Evolutionary conservation across 2,888 invertebrate genomes (phyloP), one percentile per base, ranked within the genome.

Genomic region (Agrypnus murinus): DNA sequence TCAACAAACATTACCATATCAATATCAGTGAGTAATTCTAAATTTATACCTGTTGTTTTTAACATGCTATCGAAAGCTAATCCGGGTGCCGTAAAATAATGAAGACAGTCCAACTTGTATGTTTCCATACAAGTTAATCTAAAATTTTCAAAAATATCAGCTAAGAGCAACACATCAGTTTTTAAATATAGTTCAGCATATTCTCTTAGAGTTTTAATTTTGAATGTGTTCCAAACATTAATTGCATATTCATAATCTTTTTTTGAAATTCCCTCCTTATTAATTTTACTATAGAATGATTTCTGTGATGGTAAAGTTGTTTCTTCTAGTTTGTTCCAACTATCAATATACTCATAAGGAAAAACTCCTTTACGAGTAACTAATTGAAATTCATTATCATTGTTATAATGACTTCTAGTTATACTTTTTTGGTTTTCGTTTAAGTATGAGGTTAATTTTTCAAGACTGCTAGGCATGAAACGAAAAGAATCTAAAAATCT

Each of bases 31-130:
- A 84, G 65, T 5, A 84, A 63, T 65, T 83, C 79, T 17, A 84
- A 53, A 57, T 80, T 60, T 9, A 83, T 67, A 43, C 74, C 55
- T 0, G 82, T 83, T 38, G 69, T 65, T 74, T 83, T 84, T 2
- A 84, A 67, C 81, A 83, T 81, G 0, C 81, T 80, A 72, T 83
- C 82, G 74, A 77, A 84, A 14, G 81, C 71, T 17, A 83, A 72
- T 0, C 81, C 81, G 1, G 82, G 82, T 7, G 77, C 62, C 17
- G 82, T 83, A 66, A 76, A 83, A 74, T 82, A 84, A 50, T 81
- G 79, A 32, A 75, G 71, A 3, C 81, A 77, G 76, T 84, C 82
- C 25, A 84, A 78, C 1, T 73, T 65, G 8, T 71, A 48, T 1
- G 74, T 76, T 31, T 70, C 8, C 5, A 78, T 19, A 59, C 80